A percentile compares a stretch with the other conserved stretches of the same genome.
These are phyloP conservation scores for Zoanthus solanderi DNA, from an alignment of 92 coral and sea anemone species.

Conservation along the genomic window DNA sequence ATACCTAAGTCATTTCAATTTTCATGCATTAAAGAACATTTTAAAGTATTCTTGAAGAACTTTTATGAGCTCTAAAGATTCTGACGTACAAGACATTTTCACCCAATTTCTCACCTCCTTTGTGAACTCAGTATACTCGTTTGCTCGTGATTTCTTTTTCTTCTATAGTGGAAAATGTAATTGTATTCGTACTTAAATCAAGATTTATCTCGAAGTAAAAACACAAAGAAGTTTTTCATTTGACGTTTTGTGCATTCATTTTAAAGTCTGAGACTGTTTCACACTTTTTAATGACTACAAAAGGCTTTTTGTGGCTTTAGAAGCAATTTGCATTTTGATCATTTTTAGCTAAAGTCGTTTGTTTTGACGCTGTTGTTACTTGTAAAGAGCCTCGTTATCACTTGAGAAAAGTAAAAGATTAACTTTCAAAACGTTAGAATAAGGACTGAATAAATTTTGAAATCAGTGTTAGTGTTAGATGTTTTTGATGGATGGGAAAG, in stretches of 20 bases:
- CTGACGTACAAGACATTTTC: conserved; percentile 25
- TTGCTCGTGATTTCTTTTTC: not conserved
- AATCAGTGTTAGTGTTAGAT: not conserved
- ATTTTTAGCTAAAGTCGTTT: not conserved
- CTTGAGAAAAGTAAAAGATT: not conserved
- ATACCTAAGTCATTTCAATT: not conserved
- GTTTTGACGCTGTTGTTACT: conserved; percentile 9
- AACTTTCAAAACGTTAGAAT: not conserved
- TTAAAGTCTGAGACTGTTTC: conserved; percentile 46
- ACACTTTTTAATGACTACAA: conserved; percentile 39
- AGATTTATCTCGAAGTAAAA: conserved; percentile 14
- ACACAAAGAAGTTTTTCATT: conserved; percentile 25
- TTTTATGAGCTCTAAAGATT: conserved; percentile 25
- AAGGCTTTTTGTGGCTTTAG: conserved; percentile 22
- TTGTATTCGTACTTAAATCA: not conserved
- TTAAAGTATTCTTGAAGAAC: not conserved
- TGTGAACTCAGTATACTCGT: not conserved
- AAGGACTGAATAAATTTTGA: not conserved
- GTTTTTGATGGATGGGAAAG: not conserved
- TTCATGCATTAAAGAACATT: not conserved
- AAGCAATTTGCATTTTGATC: conserved; percentile 30
- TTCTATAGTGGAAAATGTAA: not conserved
- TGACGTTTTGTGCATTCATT: conserved; percentile 25
- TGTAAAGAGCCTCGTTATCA: conserved; percentile 1
- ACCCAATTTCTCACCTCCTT: conserved; percentile 2